These are phyloP conservation scores for Choristoneura rosaceana DNA, from an alignment of 2,888 invertebrate genomes.

Conservation along the genomic window DNA sequence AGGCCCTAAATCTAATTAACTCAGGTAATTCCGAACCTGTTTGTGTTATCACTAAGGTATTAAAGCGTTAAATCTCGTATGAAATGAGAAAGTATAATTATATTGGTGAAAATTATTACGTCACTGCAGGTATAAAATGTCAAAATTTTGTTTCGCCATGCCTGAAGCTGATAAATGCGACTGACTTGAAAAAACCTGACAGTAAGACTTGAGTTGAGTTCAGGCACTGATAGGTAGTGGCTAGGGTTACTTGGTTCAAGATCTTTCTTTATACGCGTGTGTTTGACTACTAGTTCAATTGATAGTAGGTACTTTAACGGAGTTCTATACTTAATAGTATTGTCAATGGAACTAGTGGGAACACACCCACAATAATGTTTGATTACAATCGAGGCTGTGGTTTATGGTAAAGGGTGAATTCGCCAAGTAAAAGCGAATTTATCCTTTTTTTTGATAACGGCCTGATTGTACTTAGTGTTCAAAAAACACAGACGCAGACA, in stretches of 20 bases:
- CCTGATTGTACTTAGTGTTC: too few relatives aligned
- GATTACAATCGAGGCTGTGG: too few relatives aligned
- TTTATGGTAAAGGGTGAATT: too few relatives aligned
- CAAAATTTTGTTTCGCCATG: conserved; percentile 59
- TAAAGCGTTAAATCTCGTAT: not conserved
- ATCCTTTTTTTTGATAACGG: too few relatives aligned
- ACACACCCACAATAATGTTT: too few relatives aligned
- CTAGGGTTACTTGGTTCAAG: not conserved
- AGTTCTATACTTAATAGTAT: too few relatives aligned
- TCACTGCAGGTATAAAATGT: not conserved
- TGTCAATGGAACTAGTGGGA: too few relatives aligned
- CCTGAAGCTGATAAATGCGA: conserved; percentile 76
- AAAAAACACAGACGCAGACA: too few relatives aligned
- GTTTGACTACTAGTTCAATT: too few relatives aligned
- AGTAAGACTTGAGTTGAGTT: conserved; percentile 64
- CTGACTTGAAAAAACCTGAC: conserved; percentile 62
- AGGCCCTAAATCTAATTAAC: too few relatives aligned
- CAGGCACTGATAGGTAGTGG: conserved; percentile 3
- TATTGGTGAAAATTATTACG: conserved; percentile 9
- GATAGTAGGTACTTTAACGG: too few relatives aligned
- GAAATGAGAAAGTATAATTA: conserved; percentile 23
- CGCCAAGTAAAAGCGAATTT: too few relatives aligned
- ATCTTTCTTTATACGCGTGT: not conserved
- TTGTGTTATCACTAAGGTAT: not conserved
- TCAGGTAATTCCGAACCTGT: not conserved